Percentiles rank a stretch among this genome's conserved stretches.
Evolutionary conservation across 2,888 invertebrate species (phyloP).

Genomic region (Coremacera marginata): DNA sequence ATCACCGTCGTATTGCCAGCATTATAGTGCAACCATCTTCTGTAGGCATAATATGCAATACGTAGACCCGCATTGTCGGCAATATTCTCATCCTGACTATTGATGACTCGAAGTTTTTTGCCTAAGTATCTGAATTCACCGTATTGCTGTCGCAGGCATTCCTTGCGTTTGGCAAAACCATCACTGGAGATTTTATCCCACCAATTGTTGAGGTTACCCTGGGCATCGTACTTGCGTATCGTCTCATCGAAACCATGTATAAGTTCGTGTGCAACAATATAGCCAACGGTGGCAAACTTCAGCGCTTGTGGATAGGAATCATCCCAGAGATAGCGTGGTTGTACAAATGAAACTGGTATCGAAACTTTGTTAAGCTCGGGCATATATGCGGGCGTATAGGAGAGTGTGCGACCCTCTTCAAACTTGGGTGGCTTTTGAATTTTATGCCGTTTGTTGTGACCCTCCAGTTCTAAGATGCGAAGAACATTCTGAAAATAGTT

Average conservation of each 20-base stretch:
- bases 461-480: conserved; percentile 53
- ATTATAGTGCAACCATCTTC: conserved; percentile 54
- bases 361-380: conserved; percentile 56
- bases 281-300: conserved; percentile 61
- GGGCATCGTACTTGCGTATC: conserved; percentile 57
- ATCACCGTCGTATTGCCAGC: conserved; percentile 32
- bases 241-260: conserved; percentile 63
- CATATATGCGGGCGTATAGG: conserved; percentile 55
- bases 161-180: conserved; percentile 54
- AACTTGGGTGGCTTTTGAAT: conserved; percentile 49
- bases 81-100: conserved; percentile 59
- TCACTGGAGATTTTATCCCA: conserved; percentile 58
- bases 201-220: conserved; percentile 59
- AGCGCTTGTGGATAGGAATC: conserved; percentile 59
- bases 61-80: conserved; percentile 65
- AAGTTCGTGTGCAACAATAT: conserved; percentile 61
- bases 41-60: conserved; percentile 60
- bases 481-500: conserved; percentile 59
- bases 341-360: conserved; percentile 58
- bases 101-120: conserved; percentile 46
- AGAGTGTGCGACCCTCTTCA: conserved; percentile 45
- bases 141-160: conserved; percentile 61
- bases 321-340: conserved; percentile 63
- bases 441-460: conserved; percentile 48
- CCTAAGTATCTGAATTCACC: conserved; percentile 50